Conservation (phyloP, 1,140 invertebrate genomes). For the Drosophila orena region DNA sequence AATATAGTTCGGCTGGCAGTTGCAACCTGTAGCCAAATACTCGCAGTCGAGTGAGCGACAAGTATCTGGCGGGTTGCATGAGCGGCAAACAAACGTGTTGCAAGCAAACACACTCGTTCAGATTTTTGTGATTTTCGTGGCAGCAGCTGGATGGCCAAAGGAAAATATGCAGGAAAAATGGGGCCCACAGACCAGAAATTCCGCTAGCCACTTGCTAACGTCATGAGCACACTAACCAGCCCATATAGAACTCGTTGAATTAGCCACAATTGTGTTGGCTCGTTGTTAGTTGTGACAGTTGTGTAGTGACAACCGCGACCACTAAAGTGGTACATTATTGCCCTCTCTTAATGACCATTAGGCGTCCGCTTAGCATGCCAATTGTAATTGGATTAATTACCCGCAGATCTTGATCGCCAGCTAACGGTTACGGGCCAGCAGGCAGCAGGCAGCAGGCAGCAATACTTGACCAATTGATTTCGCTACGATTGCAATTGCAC, state of each 20-base stretch:
- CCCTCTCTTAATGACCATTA: conserved; percentile 59
- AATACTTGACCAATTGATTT: conserved; percentile 21
- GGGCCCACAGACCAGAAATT: conserved; percentile 18
- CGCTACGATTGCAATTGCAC: conserved; percentile 33
- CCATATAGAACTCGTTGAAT: conserved; percentile 56
- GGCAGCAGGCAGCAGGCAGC: not conserved
- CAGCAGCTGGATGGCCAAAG: conserved; percentile 2
- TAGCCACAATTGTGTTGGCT: conserved; percentile 13
- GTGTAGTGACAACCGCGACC: conserved; percentile 48
- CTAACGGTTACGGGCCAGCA: conserved; percentile 12
- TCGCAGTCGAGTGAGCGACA: conserved; percentile 36
- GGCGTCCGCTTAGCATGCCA: conserved; percentile 51
- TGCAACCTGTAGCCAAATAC: conserved; percentile 49
- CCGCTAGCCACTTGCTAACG: conserved; percentile 49
- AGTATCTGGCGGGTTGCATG: conserved; percentile 58
- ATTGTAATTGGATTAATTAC: conserved; percentile 72
- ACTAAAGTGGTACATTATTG: conserved; percentile 68
- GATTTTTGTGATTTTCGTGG: conserved; percentile 24
- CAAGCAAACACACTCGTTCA: conserved; percentile 28
- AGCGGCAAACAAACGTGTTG: conserved; percentile 54
- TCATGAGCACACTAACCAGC: conserved; percentile 30
- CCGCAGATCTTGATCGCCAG: conserved; percentile 38
- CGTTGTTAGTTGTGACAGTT: conserved; percentile 69
- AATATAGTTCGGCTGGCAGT: conserved; percentile 46
- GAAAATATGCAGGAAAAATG: conserved; percentile 6